These are phyloP conservation scores for Tenrec ecaudatus DNA, from an alignment of 2,113 vertebrate species.

Conservation along the genomic window DNA sequence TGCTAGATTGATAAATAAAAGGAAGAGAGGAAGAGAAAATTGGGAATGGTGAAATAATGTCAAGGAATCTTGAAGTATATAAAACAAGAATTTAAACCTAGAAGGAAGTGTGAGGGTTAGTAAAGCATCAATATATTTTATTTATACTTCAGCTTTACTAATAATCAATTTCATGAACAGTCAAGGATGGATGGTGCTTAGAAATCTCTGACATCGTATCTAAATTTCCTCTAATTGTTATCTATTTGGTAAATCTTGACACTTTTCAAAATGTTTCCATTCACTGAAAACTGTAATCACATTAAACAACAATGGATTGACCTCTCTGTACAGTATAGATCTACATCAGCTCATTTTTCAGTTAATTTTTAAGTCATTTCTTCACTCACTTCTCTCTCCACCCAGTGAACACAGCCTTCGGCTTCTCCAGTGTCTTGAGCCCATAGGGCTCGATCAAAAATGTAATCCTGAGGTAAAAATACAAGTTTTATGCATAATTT, in stretches of 20 bases:
- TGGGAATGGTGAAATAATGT: background rate
- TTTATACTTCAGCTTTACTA: background rate
- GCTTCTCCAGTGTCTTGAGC: background rate
- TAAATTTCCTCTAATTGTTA: background rate
- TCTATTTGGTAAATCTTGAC: background rate
- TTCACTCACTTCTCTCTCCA: background rate
- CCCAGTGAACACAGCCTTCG: background rate
- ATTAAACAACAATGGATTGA: background rate
- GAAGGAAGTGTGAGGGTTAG: background rate
- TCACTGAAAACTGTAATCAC: background rate
- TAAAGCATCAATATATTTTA: background rate
- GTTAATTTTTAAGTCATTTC: background rate
- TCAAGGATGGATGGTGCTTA: background rate
- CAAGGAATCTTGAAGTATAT: background rate
- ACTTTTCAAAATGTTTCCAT: background rate
- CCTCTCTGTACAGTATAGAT: background rate
- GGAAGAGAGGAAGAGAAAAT: background rate
- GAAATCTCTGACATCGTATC: background rate
- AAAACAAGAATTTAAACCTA: too few relatives aligned
- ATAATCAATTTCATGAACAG: background rate
- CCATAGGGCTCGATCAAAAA: background rate
- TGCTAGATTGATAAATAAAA: constrained; percentile 22
- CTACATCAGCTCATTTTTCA: background rate
- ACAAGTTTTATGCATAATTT: background rate
- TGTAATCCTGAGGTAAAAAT: background rate